Evolutionary conservation across 2,113 vertebrate species (phyloP).

Genomic region (Tachysurus vachellii): DNA sequence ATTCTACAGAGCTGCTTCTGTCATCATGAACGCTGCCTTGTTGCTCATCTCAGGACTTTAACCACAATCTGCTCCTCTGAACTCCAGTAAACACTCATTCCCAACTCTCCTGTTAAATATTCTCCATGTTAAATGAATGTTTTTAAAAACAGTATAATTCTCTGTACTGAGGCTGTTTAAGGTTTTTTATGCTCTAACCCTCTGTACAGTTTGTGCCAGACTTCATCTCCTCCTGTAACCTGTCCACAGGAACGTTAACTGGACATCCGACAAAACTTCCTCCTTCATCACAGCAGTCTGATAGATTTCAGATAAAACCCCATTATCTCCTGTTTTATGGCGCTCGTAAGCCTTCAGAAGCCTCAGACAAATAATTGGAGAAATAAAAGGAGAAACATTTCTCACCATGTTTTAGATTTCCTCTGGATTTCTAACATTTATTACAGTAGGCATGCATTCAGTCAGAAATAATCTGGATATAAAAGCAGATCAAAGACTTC

Average conservation of each 20-base stretch:
- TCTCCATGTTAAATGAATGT: not conserved
- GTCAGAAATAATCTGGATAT: not conserved
- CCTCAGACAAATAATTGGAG: slow-evolving; percentile 2
- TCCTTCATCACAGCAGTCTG: slow-evolving; percentile 45
- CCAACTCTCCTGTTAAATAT: not conserved
- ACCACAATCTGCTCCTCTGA: not conserved
- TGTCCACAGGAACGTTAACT: slow-evolving; percentile 8
- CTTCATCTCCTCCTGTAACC: slow-evolving; percentile 15
- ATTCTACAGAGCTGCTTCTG: not conserved
- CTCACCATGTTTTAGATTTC: not conserved
- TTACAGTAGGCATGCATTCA: not conserved
- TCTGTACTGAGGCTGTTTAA: not conserved
- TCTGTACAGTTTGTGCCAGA: not conserved
- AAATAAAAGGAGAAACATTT: not conserved
- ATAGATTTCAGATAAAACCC: slow-evolving; percentile 56
- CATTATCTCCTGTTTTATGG: slow-evolving; percentile 53
- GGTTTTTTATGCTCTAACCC: not conserved
- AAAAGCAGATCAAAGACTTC: not conserved
- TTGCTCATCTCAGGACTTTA: not conserved
- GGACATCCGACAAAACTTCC: slow-evolving; percentile 42
- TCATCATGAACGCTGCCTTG: not conserved
- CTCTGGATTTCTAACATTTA: not conserved
- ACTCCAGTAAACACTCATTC: too few species aligned
- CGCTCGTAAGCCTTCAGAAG: slow-evolving; percentile 40
- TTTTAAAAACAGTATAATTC: too few species aligned